Evolutionary conservation across 2,797 vertebrate genomes (phyloP).

Genomic region (Oceanodroma leucorhoa): DNA sequence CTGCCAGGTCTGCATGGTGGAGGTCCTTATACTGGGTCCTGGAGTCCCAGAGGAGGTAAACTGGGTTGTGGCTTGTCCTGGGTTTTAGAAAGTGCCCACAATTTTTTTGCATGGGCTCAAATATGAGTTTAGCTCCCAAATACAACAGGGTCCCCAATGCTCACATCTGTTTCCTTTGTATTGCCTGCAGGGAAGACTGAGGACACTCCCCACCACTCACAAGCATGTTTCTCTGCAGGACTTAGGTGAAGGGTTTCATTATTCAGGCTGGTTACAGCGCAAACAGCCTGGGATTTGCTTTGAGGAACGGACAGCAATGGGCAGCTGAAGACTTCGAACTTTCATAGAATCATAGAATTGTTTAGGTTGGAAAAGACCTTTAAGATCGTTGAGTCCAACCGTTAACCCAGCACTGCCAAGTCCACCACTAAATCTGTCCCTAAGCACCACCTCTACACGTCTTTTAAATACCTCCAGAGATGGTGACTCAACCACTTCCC

Average conservation of each 20-base stretch:
- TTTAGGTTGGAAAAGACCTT: too few relatives aligned
- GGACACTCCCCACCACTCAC: fast-evolving
- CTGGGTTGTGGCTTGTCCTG: neutral
- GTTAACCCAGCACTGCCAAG: too few relatives aligned
- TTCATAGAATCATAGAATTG: neutral
- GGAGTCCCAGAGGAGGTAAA: neutral
- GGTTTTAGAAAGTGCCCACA: neutral
- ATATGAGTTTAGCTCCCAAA: neutral
- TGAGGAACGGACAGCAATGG: neutral
- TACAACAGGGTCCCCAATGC: too few relatives aligned
- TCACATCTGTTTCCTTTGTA: neutral
- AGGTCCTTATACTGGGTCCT: neutral
- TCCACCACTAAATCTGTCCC: too few relatives aligned
- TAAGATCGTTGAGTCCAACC: too few relatives aligned
- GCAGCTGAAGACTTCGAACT: neutral
- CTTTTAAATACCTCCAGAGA: too few relatives aligned
- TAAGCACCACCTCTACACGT: too few relatives aligned
- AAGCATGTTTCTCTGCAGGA: neutral
- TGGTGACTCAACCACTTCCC: too few relatives aligned
- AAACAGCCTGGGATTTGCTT: neutral
- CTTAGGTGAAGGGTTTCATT: neutral
- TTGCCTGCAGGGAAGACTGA: neutral
- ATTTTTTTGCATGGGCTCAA: neutral
- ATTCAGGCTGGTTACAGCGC: neutral
- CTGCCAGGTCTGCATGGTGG: neutral